Evolutionary conservation across 1,140 invertebrate genomes (phyloP).

Genomic region (Orussus abietinus): DNA sequence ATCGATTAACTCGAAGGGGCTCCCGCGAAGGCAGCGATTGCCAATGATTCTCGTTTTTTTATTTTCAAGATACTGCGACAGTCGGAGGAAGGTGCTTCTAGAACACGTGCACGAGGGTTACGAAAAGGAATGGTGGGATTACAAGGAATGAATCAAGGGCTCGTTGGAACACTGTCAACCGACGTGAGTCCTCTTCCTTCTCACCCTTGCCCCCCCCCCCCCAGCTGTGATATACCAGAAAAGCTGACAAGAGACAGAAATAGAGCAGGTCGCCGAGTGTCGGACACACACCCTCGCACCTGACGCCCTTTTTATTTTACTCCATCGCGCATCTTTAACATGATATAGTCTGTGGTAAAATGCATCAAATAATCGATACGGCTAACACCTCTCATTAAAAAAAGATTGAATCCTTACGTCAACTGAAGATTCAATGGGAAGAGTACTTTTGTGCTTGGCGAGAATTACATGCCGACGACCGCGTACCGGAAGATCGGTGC

Average conservation of each 20-base stretch:
- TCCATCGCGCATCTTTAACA: conserved; percentile 26
- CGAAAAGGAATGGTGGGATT: conserved; percentile 98
- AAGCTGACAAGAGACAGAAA: conserved; percentile 35
- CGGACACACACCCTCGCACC: background rate
- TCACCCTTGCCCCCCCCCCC: conserved; percentile 28
- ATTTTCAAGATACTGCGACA: conserved; percentile 88
- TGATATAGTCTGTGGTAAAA: conserved; percentile 31
- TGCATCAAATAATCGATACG: conserved; percentile 25
- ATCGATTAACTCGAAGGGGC: too few relatives aligned
- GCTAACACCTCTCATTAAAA: conserved; percentile 25
- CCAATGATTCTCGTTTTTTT: conserved; percentile 22
- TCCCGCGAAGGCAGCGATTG: background rate
- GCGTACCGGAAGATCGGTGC: too few relatives aligned
- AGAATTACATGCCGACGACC: too few relatives aligned
- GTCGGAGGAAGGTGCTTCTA: conserved; percentile 86
- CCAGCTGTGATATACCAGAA: conserved; percentile 48
- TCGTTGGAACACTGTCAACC: conserved; percentile 14
- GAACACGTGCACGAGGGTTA: conserved; percentile 98
- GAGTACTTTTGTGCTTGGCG: too few relatives aligned
- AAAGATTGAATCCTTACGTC: too few relatives aligned
- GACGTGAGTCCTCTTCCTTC: conserved; percentile 19
- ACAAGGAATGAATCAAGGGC: conserved; percentile 66
- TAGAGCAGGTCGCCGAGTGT: conserved; percentile 13
- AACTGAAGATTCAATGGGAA: too few relatives aligned
- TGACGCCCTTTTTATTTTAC: conserved; percentile 1